Evolutionary conservation across 2,888 invertebrate genomes (phyloP).

Genomic region (Pristionchus arcanus): DNA sequence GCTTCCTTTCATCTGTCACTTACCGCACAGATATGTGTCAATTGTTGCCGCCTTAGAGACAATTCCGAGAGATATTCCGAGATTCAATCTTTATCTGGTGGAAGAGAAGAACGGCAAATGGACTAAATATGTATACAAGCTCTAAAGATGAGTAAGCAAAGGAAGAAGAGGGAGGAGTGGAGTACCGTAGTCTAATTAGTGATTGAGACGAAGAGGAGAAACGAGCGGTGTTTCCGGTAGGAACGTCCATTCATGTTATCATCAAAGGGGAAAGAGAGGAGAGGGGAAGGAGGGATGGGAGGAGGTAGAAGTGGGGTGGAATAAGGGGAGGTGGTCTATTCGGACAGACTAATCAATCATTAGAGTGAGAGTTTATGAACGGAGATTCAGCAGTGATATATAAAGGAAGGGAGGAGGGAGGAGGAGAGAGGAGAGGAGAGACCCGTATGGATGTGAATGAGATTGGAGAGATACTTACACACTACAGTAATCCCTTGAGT

Average conservation of each 20-base stretch:
- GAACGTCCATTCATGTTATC: constrained; percentile 47
- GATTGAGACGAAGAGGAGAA: constrained; percentile 25
- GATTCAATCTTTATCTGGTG: constrained; percentile 2
- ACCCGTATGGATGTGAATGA: constrained; percentile 21
- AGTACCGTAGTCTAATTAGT: constrained; percentile 44
- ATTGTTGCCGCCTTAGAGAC: constrained; percentile 28
- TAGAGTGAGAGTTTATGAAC: constrained; percentile 28
- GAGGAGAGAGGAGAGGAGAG: neutral
- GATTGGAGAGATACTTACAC: constrained; percentile 39
- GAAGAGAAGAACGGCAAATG: neutral
- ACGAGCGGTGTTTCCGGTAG: constrained; percentile 43
- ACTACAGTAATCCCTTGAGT: neutral
- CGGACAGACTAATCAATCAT: constrained; percentile 52
- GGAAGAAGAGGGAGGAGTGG: constrained; percentile 16
- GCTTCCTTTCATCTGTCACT: constrained; percentile 28
- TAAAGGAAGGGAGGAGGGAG: neutral
- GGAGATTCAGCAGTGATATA: constrained; percentile 47
- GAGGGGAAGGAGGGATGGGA: neutral
- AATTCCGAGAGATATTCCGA: neutral
- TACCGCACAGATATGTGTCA: constrained; percentile 25
- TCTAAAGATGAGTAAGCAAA: constrained; percentile 11
- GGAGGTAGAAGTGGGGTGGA: neutral
- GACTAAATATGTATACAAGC: constrained; percentile 7
- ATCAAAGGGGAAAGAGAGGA: constrained; percentile 4
- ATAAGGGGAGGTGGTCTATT: constrained; percentile 9